Base-by-base conservation (phyloP, 2,888 invertebrate genomes). In the Eupithecia tripunctaria region DNA sequence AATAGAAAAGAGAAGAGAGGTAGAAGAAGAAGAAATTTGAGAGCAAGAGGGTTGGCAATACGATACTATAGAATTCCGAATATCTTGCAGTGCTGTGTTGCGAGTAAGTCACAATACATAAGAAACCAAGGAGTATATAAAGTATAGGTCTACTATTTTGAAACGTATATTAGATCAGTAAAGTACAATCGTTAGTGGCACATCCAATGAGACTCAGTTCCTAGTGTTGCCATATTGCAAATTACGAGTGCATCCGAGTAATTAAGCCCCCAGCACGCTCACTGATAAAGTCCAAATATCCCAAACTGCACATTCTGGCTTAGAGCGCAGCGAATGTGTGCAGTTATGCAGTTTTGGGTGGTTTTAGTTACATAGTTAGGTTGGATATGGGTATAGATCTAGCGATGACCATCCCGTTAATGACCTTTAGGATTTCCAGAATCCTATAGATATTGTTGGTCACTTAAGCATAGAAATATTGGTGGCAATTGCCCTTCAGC, bases 241-340 rank as follows among this genome's bases (percentile, higher is more conserved):
- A 77, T 75, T 74, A 78, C 74, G 70, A 78, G 68, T 75, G 69
- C 78, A 80, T 80, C 79, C 78, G 73, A 78, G 56, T 56, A 56
- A 25, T 56, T 56, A 56, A 56, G 25, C 56, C 56, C 76, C 80
- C 76, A 73, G 76, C 68, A 72, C 41, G 76, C 68, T 71, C 41
- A 41, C 67, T 60, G 71, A 70, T 79, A 79, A 77, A 38, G 66
- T 41, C 41, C 27, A n/a, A 73, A 72, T 47, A 29, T 67, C 47
- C 66, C 18, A 60, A 60, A 67, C 41, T 67, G 59, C 38, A 5
- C 15, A 47, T 47, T 68, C 43, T 18, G 62, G 60, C 43, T 43
- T 59, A 38, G 18, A 15, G 41, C 27, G 60, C 41, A 68, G 67
- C 63, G 43, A 74, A 62, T 63, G 63, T 71, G 66, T 21, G 25